Evolutionary conservation across 2,113 vertebrate genomes (phyloP).

Genomic region (Cavia porcellus): DNA sequence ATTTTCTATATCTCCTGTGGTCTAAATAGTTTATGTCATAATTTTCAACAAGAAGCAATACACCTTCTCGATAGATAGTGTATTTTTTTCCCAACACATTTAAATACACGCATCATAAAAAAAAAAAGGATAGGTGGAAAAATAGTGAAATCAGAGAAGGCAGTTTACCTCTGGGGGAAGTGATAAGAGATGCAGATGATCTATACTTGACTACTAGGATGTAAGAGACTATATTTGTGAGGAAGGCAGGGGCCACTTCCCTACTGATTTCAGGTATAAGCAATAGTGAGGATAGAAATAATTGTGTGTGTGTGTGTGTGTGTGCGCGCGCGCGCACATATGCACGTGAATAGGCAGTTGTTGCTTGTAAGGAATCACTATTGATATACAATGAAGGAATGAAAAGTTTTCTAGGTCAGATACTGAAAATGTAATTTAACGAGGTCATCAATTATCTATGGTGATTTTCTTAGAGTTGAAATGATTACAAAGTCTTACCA

Average conservation of each 20-base stretch:
- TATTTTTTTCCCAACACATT: not conserved
- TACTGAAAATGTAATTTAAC: constrained; percentile 2
- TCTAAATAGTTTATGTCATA: not conserved
- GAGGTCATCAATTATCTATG: not conserved
- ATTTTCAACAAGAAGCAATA: not conserved
- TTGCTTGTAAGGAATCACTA: constrained; percentile 10
- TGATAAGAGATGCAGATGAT: not conserved
- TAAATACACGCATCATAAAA: not conserved
- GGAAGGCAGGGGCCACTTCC: not conserved
- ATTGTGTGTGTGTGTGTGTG: constrained; percentile 9
- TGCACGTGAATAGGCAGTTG: not conserved
- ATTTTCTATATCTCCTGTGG: constrained; percentile 30
- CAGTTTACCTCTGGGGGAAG: constrained; percentile 10
- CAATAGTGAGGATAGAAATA: constrained; percentile 54
- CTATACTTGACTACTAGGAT: not conserved
- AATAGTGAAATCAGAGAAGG: constrained; percentile 12
- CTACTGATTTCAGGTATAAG: constrained; percentile 32
- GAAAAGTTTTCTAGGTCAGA: constrained; percentile 44
- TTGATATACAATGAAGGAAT: not conserved
- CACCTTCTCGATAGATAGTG: not conserved
- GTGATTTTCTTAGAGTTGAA: constrained; percentile 48
- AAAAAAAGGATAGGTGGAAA: not conserved
- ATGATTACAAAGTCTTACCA: constrained; percentile 92
- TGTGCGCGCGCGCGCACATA: not conserved
- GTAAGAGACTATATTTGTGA: not conserved